Conservation (phyloP, 1,140 invertebrate species). For the Drosophila mayri region DNA sequence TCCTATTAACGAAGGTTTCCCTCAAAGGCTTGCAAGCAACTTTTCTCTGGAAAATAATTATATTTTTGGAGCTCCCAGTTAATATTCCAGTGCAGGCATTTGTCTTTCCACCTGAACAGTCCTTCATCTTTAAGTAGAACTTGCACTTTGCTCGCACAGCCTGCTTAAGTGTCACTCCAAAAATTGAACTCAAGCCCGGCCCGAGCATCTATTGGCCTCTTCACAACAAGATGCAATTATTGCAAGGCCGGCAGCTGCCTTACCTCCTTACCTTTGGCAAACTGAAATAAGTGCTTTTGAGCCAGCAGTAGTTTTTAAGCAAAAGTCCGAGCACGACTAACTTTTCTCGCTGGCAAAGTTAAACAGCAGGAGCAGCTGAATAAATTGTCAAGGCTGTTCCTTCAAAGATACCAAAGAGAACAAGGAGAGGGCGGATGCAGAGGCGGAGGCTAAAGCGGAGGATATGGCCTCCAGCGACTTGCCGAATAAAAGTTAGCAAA, state of each 20-base stretch:
- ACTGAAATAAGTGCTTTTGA: slow-evolving; percentile 47
- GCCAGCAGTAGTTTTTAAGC: slow-evolving; percentile 34
- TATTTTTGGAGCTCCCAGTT: background rate
- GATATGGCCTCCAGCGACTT: slow-evolving; percentile 5
- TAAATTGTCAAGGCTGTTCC: slow-evolving; percentile 48
- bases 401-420: slow-evolving; percentile 26
- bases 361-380: slow-evolving; percentile 47
- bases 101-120: slow-evolving; percentile 26
- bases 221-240: slow-evolving; percentile 47
- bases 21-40: background rate
- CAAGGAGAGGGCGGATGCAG: background rate
- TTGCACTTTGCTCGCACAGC: slow-evolving; percentile 16
- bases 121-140: slow-evolving; percentile 22
- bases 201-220: slow-evolving; percentile 40
- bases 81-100: slow-evolving; percentile 17
- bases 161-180: slow-evolving; percentile 33
- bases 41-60: background rate
- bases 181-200: slow-evolving; percentile 35
- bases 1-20: background rate
- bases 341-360: slow-evolving; percentile 48
- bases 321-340: slow-evolving; percentile 44
- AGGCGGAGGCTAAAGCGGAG: background rate
- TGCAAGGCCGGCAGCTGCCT: slow-evolving; percentile 24
- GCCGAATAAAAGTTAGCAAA: slow-evolving; percentile 41
- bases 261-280: slow-evolving; percentile 39